A percentile compares a stretch with the other conserved stretches of the same genome.
These are phyloP conservation scores for Liodrosophila aerea DNA, from an alignment of 2,888 invertebrate species.

Conservation along the genomic window DNA sequence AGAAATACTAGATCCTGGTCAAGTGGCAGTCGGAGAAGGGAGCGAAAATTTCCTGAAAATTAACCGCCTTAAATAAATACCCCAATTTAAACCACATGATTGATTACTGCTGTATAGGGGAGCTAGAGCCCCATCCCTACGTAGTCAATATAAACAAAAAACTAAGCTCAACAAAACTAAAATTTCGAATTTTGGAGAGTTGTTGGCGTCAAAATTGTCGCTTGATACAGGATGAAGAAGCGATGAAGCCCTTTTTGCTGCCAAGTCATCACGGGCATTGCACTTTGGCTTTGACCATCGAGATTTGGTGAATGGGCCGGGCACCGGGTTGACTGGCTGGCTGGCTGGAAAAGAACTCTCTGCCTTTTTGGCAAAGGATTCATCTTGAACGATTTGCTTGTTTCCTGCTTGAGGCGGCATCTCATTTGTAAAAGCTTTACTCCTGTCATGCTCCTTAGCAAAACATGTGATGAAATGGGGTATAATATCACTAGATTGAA, in stretches of 20 bases:
- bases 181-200: conserved; percentile 10
- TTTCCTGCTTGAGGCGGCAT: conserved; percentile 62
- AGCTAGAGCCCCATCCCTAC: conserved; percentile 1
- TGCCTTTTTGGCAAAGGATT: conserved; percentile 58
- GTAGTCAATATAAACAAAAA: conserved; percentile 58
- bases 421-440: conserved; percentile 57
- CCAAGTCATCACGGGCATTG: conserved; percentile 73
- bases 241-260: conserved; percentile 46
- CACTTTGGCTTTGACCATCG: conserved; percentile 74
- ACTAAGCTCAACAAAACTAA: conserved; percentile 28
- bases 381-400: conserved; percentile 56
- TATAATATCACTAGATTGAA: too few relatives aligned
- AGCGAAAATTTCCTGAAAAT: conserved; percentile 50
- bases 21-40: conserved; percentile 46
- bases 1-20: conserved; percentile 33
- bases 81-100: conserved; percentile 76
- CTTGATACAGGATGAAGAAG: conserved; percentile 29
- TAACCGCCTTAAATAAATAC: conserved; percentile 70
- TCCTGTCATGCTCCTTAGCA: conserved; percentile 1
- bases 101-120: conserved; percentile 61
- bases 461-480: too few relatives aligned
- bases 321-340: not conserved
- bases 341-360: conserved; percentile 19
- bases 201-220: conserved; percentile 60
- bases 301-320: conserved; percentile 35